Evolutionary conservation across 2,113 vertebrate genomes (phyloP).

Genomic region (Mustelus asterias): DNA sequence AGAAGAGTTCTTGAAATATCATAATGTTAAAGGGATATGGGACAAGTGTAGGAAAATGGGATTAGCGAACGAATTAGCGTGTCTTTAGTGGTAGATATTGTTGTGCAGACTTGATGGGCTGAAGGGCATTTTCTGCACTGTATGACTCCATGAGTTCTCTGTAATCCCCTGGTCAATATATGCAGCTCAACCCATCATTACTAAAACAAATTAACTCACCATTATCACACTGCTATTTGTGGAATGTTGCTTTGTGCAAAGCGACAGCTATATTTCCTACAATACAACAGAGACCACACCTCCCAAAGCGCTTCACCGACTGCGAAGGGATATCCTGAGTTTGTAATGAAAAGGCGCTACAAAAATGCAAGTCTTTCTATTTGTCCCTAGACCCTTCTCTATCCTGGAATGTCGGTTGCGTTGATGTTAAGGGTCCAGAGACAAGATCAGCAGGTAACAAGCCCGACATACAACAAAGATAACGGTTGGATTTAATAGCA

Average conservation of each 20-base stretch:
- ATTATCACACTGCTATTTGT: background rate
- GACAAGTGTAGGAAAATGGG: no score
- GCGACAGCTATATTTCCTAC: background rate
- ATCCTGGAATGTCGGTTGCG: background rate
- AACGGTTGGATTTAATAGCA: conserved; percentile 13
- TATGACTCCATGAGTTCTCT: background rate
- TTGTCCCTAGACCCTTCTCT: background rate
- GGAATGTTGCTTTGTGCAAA: background rate
- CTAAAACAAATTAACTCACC: background rate
- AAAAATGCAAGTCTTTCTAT: background rate
- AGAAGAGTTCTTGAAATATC: background rate
- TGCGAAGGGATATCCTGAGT: background rate
- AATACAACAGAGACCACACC: background rate
- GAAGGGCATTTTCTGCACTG: no score
- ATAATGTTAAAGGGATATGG: no score
- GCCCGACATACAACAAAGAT: background rate
- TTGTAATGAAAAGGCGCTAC: background rate
- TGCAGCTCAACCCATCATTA: background rate
- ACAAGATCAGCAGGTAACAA: background rate
- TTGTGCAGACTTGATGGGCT: no score
- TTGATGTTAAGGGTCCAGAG: background rate
- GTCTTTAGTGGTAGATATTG: no score
- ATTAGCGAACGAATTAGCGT: no score
- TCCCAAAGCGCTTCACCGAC: background rate
- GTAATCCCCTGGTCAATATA: no score